Evolutionary conservation across 1,140 invertebrate genomes (phyloP).

Genomic region (Streblospio benedicti): DNA sequence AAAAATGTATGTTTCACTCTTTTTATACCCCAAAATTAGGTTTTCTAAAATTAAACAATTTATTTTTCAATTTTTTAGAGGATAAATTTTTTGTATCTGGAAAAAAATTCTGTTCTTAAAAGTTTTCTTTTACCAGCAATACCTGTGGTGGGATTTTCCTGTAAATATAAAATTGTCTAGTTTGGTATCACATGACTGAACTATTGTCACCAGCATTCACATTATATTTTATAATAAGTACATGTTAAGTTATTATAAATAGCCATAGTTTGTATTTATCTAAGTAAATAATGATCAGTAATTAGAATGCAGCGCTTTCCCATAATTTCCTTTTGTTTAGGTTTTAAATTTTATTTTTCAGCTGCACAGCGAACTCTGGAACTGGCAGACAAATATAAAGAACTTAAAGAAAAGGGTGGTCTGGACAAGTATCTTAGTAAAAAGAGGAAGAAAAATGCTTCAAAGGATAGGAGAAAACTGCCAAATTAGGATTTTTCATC

Average conservation of each 20-base stretch:
- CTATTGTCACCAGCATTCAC: background rate
- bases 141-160: background rate
- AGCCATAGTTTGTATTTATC: too few relatives aligned
- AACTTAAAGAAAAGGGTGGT: constrained; percentile 61
- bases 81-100: background rate
- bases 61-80: background rate
- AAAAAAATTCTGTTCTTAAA: background rate
- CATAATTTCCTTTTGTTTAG: background rate
- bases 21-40: background rate
- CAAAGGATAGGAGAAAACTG: constrained; percentile 38
- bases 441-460: constrained; percentile 57
- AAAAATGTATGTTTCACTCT: constrained; percentile 62
- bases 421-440: constrained; percentile 66
- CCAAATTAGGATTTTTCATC: background rate
- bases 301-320: background rate
- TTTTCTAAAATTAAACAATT: background rate
- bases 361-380: constrained; percentile 60
- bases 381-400: constrained; percentile 63
- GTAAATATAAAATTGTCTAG: background rate
- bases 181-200: background rate
- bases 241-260: background rate
- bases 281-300: background rate
- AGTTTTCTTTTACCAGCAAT: background rate
- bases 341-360: constrained; percentile 43
- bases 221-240: background rate